Evolutionary conservation across 2,113 vertebrate genomes (phyloP), one percentile per base, ranked within the genome.

Genomic region (Colaptes auratus): DNA sequence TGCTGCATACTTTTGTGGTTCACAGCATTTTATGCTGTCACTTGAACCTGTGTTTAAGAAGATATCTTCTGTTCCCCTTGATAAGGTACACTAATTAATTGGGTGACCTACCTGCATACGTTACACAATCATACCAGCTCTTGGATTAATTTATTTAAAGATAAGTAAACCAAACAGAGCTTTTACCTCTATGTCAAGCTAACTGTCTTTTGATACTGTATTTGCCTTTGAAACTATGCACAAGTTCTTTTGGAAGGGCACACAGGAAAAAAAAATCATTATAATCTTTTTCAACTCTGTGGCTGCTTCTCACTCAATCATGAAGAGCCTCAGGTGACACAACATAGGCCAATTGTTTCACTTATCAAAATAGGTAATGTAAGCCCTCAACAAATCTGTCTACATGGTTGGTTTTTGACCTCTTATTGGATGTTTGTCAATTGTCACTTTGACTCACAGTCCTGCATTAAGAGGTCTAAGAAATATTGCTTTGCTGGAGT

Each of bases 301-400:
- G 46, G 90, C 66, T 93, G n/a, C 82, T 88, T 69, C 91, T 95
- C 71, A 87, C 56, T 90, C 75, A 88, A 77, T 92, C 1, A 2
- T 63, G 94, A 93, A 95, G 63, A 94, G 90, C 82, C 95, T 95
- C 88, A 63, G 82, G 93, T 97, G 94, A 83, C 67, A 33, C 46
- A 78, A 97, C 88, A 96, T 94, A 92, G 82, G 92, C 90, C 95
- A 97, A 74, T 86, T 96, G 82, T 94, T 97, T 96, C 91, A 20
- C 95, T 97, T 96, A 96, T 96, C 93, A 93, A 97, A 95, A 67
- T 10, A 96, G 88, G 95, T 96, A 97, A 96, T 86, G 75, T 89
- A 96, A 96, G 80, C 82, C 83, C 93, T 92, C 50, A 12, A 96
- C 94, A 97, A 97, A 96, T 96, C 90, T 93, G 77, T 67, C 71